Evolutionary conservation across 2,888 invertebrate genomes (phyloP).

Genomic region (Sisyra nigra): DNA sequence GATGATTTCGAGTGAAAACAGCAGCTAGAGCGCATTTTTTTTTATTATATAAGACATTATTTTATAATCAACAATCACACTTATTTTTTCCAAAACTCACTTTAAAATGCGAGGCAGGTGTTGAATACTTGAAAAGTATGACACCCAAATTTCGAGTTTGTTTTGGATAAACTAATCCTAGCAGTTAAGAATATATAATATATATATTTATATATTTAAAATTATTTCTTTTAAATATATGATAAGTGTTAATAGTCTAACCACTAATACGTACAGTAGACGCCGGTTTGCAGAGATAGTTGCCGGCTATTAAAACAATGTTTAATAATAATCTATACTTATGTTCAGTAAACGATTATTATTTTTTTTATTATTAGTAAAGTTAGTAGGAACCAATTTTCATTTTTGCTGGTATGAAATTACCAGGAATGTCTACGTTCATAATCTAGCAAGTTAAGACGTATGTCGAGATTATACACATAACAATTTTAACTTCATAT

Average conservation of each 20-base stretch:
- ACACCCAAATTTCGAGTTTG: constrained; percentile 30
- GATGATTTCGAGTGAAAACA: background rate
- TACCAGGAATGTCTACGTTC: constrained; percentile 12
- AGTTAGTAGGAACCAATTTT: constrained; percentile 32
- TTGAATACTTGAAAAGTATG: constrained; percentile 25
- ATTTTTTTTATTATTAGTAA: constrained; percentile 21
- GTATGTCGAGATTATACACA: background rate
- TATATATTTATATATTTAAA: constrained; percentile 21
- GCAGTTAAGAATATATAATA: constrained; percentile 18
- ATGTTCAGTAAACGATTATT: constrained; percentile 19
- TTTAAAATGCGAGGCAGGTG: constrained; percentile 52
- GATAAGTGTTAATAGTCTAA: constrained; percentile 14
- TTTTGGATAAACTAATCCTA: constrained; percentile 32
- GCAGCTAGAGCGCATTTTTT: constrained; percentile 14
- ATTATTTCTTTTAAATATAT: constrained; percentile 26
- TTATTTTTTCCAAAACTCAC: constrained; percentile 58
- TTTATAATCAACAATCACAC: constrained; percentile 47
- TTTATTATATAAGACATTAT: constrained; percentile 9
- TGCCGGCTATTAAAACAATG: constrained; percentile 7
- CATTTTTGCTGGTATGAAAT: constrained; percentile 24
- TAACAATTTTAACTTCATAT: background rate
- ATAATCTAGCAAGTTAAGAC: background rate
- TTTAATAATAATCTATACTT: constrained; percentile 5
- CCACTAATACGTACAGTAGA: constrained; percentile 7
- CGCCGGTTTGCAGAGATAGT: background rate